Conservation (phyloP, 2,888 invertebrate genomes). For the Hermaeophaga mercurialis region DNA sequence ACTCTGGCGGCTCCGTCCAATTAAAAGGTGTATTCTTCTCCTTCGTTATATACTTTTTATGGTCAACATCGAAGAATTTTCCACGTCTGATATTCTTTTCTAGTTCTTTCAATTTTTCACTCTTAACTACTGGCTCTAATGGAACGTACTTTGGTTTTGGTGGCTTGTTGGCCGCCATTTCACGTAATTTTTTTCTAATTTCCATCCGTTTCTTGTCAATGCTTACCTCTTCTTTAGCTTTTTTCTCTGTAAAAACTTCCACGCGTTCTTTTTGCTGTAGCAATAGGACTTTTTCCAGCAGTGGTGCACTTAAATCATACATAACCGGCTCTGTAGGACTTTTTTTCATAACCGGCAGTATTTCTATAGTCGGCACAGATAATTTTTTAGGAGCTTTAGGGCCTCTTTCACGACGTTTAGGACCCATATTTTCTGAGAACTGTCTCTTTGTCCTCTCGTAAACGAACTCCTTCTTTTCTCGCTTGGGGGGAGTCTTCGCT, state of each 20-base stretch:
- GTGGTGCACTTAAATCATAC: slow-evolving; percentile 47
- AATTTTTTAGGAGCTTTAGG: slow-evolving; percentile 39
- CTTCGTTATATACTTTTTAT: slow-evolving; percentile 53
- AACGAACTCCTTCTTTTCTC: slow-evolving; percentile 48
- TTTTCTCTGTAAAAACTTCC: slow-evolving; percentile 52
- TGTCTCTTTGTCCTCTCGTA: slow-evolving; percentile 54
- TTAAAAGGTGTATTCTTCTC: slow-evolving; percentile 41
- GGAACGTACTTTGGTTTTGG: slow-evolving; percentile 51
- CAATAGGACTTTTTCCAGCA: slow-evolving; percentile 52
- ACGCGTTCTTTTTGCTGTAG: slow-evolving; percentile 54
- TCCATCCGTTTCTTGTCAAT: slow-evolving; percentile 53
- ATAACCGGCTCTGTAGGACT: slow-evolving; percentile 36
- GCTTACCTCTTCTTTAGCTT: slow-evolving; percentile 51
- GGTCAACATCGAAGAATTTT: slow-evolving; percentile 53
- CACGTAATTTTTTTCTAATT: slow-evolving; percentile 48
- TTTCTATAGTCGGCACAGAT: slow-evolving; percentile 20
- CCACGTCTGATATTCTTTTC: slow-evolving; percentile 55
- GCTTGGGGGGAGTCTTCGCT: slow-evolving; percentile 44
- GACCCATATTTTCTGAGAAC: slow-evolving; percentile 51
- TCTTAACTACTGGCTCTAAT: slow-evolving; percentile 53
- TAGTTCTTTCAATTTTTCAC: slow-evolving; percentile 53
- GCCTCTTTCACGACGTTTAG: slow-evolving; percentile 51
- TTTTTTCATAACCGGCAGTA: slow-evolving; percentile 19
- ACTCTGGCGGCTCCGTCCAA: slow-evolving; percentile 52
- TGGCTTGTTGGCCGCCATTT: slow-evolving; percentile 46